Base-by-base conservation (phyloP, 2,113 vertebrate species). In the Dipodomys spectabilis region DNA sequence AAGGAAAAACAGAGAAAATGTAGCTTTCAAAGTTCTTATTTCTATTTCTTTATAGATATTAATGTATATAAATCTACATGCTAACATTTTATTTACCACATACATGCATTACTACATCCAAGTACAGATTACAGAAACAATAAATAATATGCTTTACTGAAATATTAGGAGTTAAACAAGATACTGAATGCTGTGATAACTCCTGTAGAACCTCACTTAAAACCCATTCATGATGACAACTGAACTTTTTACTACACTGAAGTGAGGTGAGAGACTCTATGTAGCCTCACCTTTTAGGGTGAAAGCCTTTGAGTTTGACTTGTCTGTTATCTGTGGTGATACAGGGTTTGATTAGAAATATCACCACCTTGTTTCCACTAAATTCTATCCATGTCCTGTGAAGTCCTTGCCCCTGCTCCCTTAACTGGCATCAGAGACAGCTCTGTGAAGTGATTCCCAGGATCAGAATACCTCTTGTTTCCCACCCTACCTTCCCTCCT, bases 371-470 rank as follows among this genome's bases (percentile, higher is more conserved):
- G 27, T 32, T 75, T 32, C 27, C 39, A 69, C 27, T 44, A 7
- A 49, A 78, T 18, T 11, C 35, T 62, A 0, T 79, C 35, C 13
- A 57, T 20, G 7, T 45, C 23, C 35, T 1, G 0, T 78, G 69
- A 85, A 74, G 20, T 23, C n/a, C n/a, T 25, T 53, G 53, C 1
- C 28, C 27, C 22, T 39, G 20, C 19, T 8, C 30, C 71, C 12
- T 6, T n/a, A 25, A 20, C 32, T 5, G 1, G 11, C 11, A 12
- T 45, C 28, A 32, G 82, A 44, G 35, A 3, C 27, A 62, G 32
- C 57, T 74, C n/a, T 1, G 0, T 30, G 45, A 15, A 18, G 1
- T 16, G 2, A 7, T 2, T 15, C 25, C 25, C 1, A 2, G 23
- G 15, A 4, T 72, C 16, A 60, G 60, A 77, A n/a, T 11, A 6